Base-by-base conservation (phyloP, 2,888 invertebrate species). In the Metopia argyrocephala region DNA sequence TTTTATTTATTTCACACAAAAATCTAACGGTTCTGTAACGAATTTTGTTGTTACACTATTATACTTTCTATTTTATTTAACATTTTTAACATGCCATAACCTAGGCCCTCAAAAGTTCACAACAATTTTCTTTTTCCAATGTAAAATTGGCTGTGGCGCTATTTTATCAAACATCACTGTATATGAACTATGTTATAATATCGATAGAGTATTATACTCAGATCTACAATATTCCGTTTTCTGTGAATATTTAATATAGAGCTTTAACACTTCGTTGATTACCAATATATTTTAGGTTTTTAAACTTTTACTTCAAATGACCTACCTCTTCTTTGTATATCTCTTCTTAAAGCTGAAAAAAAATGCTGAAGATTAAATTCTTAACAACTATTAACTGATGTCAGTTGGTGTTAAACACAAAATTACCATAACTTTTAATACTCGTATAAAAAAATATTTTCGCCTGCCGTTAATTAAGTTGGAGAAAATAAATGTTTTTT, bases 361-460 rank as follows among this genome's bases (percentile, higher is more conserved):
- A 56, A 21, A 20, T 9, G 21, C 9, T 3, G 45, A 3, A 5
- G 18, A 25, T 1, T 38, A 25, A 15, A 46, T 20, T 64, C 20
- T 46, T 50, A 57, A 20, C 20, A 57, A 9, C 20, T 28, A 18
- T 21, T 48, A n/a, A 50, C 28, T 1, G 12, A 21, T 64, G 18
- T 0, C n/a, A 12, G 15, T 31, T 54, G 31, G 6, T 56, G 25
- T 38, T 23, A 48, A 20, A 27, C 50, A n/a, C 28, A 9, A 27
- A 66, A 66, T 66, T 66, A 66, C 18, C 68, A 69, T 69, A 27
- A 52, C 52, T 50, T 69, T 25, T 46, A 27, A 21, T 28, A 5
- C 27, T 23, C 15, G 6, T 23, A 45, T 15, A 45, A 48, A 46
- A 48, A 15, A 15, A 48, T 15, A 46, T 27, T 27, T 5, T 65